phyloP scores from a whole-genome alignment of 1,140 invertebrate species.

The Drosophila kurseongensis region DNA sequence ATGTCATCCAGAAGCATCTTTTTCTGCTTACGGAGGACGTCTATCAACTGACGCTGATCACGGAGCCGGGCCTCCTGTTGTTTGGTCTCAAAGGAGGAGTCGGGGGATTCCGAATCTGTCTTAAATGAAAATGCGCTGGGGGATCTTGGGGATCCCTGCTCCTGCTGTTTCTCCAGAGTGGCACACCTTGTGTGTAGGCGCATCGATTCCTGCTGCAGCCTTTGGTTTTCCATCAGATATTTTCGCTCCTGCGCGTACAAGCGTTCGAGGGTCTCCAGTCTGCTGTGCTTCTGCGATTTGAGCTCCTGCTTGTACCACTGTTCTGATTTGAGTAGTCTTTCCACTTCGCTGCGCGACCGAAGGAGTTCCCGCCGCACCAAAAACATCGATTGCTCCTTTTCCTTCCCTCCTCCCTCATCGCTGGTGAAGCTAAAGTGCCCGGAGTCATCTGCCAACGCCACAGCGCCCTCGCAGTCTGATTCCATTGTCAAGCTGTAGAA shows the following conservation, averaged over 20 bases:
- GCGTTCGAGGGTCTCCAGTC: constrained; percentile 73
- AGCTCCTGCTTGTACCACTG: constrained; percentile 81
- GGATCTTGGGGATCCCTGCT: background rate
- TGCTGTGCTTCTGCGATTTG: constrained; percentile 63
- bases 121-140: background rate
- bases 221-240: constrained; percentile 76
- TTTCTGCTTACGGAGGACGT: constrained; percentile 75
- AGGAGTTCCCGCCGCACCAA: constrained; percentile 63
- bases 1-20: constrained; percentile 66
- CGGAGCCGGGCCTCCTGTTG: constrained; percentile 61
- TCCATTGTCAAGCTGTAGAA: constrained; percentile 48
- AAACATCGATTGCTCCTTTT: constrained; percentile 47
- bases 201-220: constrained; percentile 68
- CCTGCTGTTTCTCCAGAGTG: constrained; percentile 50
- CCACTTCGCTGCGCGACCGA: constrained; percentile 70
- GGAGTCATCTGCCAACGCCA: constrained; percentile 57
- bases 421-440: constrained; percentile 64
- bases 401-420: constrained; percentile 28
- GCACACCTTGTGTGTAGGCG: constrained; percentile 58
- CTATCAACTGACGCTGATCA: constrained; percentile 71
- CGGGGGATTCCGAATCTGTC: background rate
- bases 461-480: constrained; percentile 29
- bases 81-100: constrained; percentile 56
- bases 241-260: constrained; percentile 77
- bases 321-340: constrained; percentile 75